phyloP scores from a whole-genome alignment of 2,888 invertebrate genomes.

The Cheiracanthium punctorium region DNA sequence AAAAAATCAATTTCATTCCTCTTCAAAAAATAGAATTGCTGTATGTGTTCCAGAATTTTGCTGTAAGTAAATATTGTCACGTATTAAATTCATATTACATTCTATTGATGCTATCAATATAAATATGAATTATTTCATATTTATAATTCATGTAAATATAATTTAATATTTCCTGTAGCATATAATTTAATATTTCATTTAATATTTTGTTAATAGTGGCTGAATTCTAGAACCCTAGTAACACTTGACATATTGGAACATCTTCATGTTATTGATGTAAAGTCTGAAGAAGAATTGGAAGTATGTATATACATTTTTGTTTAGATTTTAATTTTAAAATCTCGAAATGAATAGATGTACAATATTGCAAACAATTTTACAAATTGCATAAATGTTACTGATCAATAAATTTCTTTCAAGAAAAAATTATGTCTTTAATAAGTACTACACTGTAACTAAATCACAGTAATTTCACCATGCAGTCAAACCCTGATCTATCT shows the following conservation, averaged over 20 bases:
- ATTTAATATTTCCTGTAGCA: too few relatives aligned
- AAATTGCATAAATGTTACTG: too few relatives aligned
- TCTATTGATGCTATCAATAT: too few relatives aligned
- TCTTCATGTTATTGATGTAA: slow-evolving; percentile 90
- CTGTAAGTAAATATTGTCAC: slow-evolving; percentile 45
- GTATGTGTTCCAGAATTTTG: slow-evolving; percentile 83
- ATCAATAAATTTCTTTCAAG: too few relatives aligned
- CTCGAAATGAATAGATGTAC: too few relatives aligned
- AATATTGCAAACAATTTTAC: too few relatives aligned
- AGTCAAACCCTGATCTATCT: too few relatives aligned
- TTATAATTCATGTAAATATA: background rate
- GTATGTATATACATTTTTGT: slow-evolving; percentile 73
- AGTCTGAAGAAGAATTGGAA: slow-evolving; percentile 90
- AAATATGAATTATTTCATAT: background rate
- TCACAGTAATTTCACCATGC: too few relatives aligned
- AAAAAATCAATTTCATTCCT: slow-evolving; percentile 80
- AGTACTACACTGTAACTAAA: too few relatives aligned
- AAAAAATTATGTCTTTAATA: too few relatives aligned
- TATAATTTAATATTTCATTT: background rate
- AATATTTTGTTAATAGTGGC: slow-evolving; percentile 81
- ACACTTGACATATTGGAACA: slow-evolving; percentile 90
- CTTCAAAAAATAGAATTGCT: slow-evolving; percentile 83
- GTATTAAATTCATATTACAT: background rate
- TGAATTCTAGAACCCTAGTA: slow-evolving; percentile 88
- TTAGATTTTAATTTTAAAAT: too few relatives aligned